phyloP scores from a whole-genome alignment of 2,888 invertebrate species.

The Xestobium rufovillosum region DNA sequence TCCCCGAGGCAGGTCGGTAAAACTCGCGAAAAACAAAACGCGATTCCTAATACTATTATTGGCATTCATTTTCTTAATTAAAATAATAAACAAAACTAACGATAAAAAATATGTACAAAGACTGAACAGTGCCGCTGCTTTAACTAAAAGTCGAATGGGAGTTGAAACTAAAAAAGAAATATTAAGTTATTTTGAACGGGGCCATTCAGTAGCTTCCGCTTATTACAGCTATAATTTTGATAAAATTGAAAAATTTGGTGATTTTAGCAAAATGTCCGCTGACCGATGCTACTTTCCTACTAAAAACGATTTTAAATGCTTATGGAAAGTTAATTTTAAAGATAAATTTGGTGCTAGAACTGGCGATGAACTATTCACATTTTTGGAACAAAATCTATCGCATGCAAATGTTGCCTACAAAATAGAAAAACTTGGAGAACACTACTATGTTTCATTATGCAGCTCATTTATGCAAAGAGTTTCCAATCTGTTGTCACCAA shows the following conservation, averaged over 20 bases:
- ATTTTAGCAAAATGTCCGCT: no score
- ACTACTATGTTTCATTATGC: slow-evolving; percentile 8
- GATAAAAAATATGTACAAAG: slow-evolving; percentile 5
- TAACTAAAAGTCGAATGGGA: slow-evolving; percentile 11
- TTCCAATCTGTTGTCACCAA: background rate
- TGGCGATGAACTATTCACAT: slow-evolving; percentile 8
- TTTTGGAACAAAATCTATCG: slow-evolving; percentile 10
- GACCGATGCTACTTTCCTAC: no score
- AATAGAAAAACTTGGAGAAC: slow-evolving; percentile 3
- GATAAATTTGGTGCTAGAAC: slow-evolving; percentile 13
- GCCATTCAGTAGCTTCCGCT: no score
- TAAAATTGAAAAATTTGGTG: slow-evolving; percentile 12
- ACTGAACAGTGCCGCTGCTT: slow-evolving; percentile 12
- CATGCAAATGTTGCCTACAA: slow-evolving; percentile 4
- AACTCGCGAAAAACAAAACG: no score
- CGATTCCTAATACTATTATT: no score
- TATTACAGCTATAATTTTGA: slow-evolving; percentile 11
- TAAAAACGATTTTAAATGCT: slow-evolving; percentile 10
- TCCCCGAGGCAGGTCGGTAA: slow-evolving; percentile 2
- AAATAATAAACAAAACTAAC: slow-evolving; percentile 6
- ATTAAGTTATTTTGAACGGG: slow-evolving; percentile 11
- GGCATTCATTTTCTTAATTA: no score
- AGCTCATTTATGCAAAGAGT: slow-evolving; percentile 10
- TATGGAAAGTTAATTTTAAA: slow-evolving; percentile 13
- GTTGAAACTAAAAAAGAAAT: slow-evolving; percentile 9